phyloP scores from a whole-genome alignment of 2,113 vertebrate species.

The Chrysemys picta region DNA sequence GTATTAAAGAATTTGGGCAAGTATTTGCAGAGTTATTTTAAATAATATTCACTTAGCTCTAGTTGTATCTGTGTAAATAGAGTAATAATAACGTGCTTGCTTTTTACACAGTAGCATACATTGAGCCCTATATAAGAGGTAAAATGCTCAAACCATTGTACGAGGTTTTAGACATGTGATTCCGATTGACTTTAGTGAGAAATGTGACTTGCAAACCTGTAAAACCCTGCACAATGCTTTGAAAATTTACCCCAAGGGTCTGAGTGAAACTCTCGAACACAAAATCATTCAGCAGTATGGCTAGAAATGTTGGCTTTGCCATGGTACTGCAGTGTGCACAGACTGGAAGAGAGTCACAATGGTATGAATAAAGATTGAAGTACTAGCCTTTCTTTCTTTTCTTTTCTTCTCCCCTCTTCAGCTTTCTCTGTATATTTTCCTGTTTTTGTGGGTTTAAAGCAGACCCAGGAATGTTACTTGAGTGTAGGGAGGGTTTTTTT shows the following conservation, averaged over 20 bases:
- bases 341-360: neutral
- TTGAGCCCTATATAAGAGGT: neutral
- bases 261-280: conserved; percentile 7
- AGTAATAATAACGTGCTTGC: neutral
- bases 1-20: neutral
- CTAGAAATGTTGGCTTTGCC: neutral
- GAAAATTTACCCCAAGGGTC: neutral
- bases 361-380: neutral
- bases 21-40: neutral
- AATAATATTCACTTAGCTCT: neutral
- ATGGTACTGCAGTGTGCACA: neutral
- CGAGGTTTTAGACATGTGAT: neutral
- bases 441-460: conserved; percentile 17
- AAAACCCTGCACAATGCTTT: neutral
- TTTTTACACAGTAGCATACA: neutral
- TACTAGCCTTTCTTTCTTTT: neutral
- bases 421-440: neutral
- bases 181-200: neutral
- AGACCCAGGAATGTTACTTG: conserved; percentile 21
- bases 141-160: neutral
- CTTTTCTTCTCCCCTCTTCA: neutral
- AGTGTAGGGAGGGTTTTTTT: neutral
- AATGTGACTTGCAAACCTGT: neutral
- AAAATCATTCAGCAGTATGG: neutral
- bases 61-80: neutral